These are phyloP conservation scores for Enteromius argenteus DNA, from an alignment of 2,797 vertebrate genomes.

Conservation along the genomic window DNA sequence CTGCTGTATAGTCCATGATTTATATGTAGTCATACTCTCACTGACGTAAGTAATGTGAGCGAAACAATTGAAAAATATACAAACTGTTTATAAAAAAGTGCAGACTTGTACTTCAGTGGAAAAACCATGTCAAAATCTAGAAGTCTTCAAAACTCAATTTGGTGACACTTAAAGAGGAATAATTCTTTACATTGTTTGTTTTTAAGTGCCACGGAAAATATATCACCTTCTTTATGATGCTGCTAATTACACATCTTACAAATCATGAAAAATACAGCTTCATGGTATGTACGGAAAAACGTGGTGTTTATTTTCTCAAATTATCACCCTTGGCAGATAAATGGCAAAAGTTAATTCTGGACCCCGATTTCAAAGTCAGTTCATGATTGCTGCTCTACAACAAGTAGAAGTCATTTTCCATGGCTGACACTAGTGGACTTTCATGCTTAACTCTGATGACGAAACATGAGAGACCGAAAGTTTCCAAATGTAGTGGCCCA, in stretches of 20 bases:
- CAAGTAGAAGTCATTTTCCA: slow-evolving; percentile 57
- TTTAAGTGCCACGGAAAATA: neutral
- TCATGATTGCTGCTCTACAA: slow-evolving; percentile 47
- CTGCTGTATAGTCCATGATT: neutral
- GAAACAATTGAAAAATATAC: neutral
- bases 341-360: slow-evolving; percentile 5
- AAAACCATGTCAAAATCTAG: neutral
- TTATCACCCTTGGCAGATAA: neutral
- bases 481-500: slow-evolving; percentile 65
- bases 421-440: slow-evolving; percentile 39
- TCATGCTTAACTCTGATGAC: slow-evolving; percentile 36
- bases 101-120: neutral
- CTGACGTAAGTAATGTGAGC: neutral
- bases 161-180: neutral
- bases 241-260: neutral
- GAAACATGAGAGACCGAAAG: neutral
- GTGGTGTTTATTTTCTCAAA: neutral
- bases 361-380: slow-evolving; percentile 34
- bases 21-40: neutral
- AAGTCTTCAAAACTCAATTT: neutral
- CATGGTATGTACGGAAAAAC: neutral
- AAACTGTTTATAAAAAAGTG: neutral
- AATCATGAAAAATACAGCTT: neutral
- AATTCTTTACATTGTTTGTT: neutral
- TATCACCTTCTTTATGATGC: neutral